Evolutionary conservation across 2,888 invertebrate species (phyloP).

Genomic region (Acutogordius australiensis): DNA sequence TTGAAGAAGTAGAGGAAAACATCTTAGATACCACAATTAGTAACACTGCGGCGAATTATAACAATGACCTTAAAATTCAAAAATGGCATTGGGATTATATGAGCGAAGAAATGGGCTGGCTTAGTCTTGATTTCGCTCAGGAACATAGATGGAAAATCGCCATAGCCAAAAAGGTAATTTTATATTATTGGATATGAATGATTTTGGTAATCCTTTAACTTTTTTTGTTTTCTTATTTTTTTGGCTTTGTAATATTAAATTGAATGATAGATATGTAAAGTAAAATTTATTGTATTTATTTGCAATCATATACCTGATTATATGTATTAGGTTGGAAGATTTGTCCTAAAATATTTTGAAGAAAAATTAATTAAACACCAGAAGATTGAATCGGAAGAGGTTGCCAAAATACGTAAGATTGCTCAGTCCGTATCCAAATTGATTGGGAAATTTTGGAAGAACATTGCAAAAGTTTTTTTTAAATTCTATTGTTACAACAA

Average conservation of each 20-base stretch:
- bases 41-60: no score
- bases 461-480: constrained; percentile 77
- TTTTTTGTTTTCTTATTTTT: constrained; percentile 11
- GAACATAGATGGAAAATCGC: constrained; percentile 92
- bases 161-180: constrained; percentile 51
- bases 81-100: constrained; percentile 96
- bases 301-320: background rate
- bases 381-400: constrained; percentile 64
- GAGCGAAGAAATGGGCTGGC: constrained; percentile 91
- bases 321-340: background rate
- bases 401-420: constrained; percentile 48
- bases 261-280: no score
- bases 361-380: constrained; percentile 62
- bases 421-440: constrained; percentile 70
- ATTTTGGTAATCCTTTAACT: constrained; percentile 14
- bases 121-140: constrained; percentile 81
- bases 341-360: background rate
- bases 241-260: no score
- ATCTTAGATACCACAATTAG: background rate
- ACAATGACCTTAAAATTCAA: no score
- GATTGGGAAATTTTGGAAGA: constrained; percentile 70
- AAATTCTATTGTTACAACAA: no score
- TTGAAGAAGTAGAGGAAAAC: no score
- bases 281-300: background rate
- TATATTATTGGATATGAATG: no score